Evolutionary conservation across 2,113 vertebrate genomes (phyloP).

Genomic region (Nanorana parkeri): DNA sequence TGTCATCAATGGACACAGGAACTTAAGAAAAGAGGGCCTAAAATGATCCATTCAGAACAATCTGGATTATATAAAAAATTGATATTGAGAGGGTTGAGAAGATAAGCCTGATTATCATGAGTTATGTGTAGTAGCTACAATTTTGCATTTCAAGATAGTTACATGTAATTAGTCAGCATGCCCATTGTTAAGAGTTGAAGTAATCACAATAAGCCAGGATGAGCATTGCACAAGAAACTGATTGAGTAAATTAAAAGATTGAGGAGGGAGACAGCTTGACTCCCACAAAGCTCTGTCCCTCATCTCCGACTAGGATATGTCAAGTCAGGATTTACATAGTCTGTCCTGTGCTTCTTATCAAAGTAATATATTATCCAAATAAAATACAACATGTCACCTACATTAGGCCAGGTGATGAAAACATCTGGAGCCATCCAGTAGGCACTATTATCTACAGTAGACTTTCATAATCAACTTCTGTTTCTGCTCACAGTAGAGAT

Average conservation of each 20-base stretch:
- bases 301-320: conserved; percentile 36
- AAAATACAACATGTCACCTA: conserved; percentile 54
- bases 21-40: conserved; percentile 59
- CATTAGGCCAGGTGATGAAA: conserved; percentile 53
- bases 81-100: not conserved
- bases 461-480: conserved; percentile 33
- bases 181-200: not conserved
- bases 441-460: conserved; percentile 47
- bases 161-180: not conserved
- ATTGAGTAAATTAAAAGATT: conserved; percentile 35
- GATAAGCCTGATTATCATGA: not conserved
- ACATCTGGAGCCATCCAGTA: conserved; percentile 54
- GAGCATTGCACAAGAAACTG: conserved; percentile 16
- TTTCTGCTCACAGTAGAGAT: conserved; percentile 23
- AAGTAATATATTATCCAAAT: conserved; percentile 40
- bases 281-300: conserved; percentile 52
- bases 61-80: not conserved
- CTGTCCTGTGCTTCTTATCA: conserved; percentile 53
- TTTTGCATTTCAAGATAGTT: conserved; percentile 3
- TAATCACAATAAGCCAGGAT: conserved; percentile 15
- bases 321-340: conserved; percentile 33
- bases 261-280: conserved; percentile 41
- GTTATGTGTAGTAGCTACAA: not conserved
- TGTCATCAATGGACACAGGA: conserved; percentile 58
- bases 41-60: not conserved